Percentiles rank a stretch among this genome's conserved stretches.
Conservation (phyloP, 2,888 invertebrate genomes). For the Synergus laeviventris region DNA sequence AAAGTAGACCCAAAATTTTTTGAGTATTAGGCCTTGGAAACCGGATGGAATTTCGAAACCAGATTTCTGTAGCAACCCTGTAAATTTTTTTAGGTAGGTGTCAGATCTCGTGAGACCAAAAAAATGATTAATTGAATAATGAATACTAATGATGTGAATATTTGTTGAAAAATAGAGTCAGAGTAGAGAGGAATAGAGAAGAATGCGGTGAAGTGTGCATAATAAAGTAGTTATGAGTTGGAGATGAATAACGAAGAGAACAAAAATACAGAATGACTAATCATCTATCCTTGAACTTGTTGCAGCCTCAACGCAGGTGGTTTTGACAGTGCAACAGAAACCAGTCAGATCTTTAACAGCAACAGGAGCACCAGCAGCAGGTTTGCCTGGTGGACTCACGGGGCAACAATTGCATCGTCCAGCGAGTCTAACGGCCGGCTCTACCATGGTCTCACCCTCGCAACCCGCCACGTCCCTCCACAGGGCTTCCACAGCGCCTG, state of each 20-base stretch:
- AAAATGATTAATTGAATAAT: too few species aligned
- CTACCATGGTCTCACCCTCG: conserved; percentile 68
- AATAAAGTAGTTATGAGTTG: conserved; percentile 2
- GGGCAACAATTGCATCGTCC: conserved; percentile 77
- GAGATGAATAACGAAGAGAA: conserved; percentile 4
- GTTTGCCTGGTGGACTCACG: conserved; percentile 75
- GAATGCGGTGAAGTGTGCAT: background rate
- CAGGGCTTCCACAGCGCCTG: conserved; percentile 70
- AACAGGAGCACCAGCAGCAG: conserved; percentile 56
- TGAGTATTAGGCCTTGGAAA: background rate
- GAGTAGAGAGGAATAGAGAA: background rate
- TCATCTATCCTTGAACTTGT: conserved; percentile 61
- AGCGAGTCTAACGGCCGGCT: conserved; percentile 71
- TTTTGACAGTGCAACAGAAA: conserved; percentile 83
- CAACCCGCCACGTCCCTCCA: conserved; percentile 73
- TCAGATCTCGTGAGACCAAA: too few species aligned
- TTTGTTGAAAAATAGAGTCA: background rate
- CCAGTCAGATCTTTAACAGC: conserved; percentile 65
- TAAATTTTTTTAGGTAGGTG: too few species aligned
- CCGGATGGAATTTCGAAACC: too few species aligned
- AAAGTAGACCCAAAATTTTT: too few species aligned
- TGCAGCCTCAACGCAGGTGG: conserved; percentile 83
- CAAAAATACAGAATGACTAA: conserved; percentile 11
- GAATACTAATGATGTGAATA: background rate
- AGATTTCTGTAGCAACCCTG: too few species aligned